Percentiles rank a stretch among this genome's conserved stretches.
Evolutionary conservation across 2,888 invertebrate genomes (phyloP).

Genomic region (Hirtodrosophila confusa): DNA sequence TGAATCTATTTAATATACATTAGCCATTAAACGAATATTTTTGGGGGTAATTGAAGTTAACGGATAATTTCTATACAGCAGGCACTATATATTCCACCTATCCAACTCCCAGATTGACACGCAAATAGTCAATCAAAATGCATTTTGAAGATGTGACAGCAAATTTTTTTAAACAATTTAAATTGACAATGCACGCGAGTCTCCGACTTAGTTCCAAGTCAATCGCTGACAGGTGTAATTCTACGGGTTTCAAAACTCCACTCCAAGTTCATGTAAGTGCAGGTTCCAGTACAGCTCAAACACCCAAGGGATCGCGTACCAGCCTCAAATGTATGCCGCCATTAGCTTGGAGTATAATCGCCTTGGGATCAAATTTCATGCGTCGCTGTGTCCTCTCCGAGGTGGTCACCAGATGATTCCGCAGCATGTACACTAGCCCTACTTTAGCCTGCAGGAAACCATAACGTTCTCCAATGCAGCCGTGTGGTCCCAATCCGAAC

Average conservation of each 20-base stretch:
- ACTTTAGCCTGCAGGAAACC: conserved; percentile 82
- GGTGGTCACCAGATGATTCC: conserved; percentile 80
- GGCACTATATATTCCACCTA: conserved; percentile 16
- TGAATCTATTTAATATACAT: background rate
- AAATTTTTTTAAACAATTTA: conserved; percentile 38
- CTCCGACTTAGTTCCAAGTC: conserved; percentile 48
- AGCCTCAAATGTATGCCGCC: conserved; percentile 81
- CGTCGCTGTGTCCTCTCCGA: conserved; percentile 70
- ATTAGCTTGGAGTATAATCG: conserved; percentile 80
- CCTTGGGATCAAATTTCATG: conserved; percentile 80
- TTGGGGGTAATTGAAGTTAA: conserved; percentile 10
- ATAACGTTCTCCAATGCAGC: conserved; percentile 84
- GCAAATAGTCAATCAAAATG: conserved; percentile 62
- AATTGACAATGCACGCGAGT: conserved; percentile 62
- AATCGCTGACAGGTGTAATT: conserved; percentile 38
- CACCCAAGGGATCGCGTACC: conserved; percentile 75
- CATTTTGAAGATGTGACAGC: conserved; percentile 39
- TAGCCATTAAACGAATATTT: background rate
- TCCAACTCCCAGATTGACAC: conserved; percentile 37
- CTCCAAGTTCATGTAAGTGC: conserved; percentile 11
- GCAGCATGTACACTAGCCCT: conserved; percentile 81
- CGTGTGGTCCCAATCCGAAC: conserved; percentile 83
- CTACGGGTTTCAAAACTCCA: conserved; percentile 7
- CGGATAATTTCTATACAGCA: background rate
- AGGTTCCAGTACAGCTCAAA: conserved; percentile 21